Percentiles rank a stretch among this genome's conserved stretches.
These are phyloP conservation scores for Pluvianellus socialis DNA, from an alignment of 2,113 vertebrate genomes.

Conservation along the genomic window DNA sequence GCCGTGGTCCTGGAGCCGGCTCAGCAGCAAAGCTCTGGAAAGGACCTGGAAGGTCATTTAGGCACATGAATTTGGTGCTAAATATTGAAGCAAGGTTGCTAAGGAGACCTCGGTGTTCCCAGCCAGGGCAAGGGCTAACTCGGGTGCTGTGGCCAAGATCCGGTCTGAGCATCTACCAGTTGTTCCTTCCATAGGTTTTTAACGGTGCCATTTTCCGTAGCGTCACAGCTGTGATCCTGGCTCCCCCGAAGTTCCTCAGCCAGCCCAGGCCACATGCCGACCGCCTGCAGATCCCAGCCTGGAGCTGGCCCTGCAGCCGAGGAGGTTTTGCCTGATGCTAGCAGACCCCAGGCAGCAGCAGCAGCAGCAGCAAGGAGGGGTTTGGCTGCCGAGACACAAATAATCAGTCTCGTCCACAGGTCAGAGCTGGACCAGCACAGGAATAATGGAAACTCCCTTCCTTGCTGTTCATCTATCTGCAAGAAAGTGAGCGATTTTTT, in stretches of 20 bases:
- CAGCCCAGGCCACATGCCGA: background rate
- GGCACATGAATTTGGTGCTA: background rate
- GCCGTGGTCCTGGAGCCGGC: background rate
- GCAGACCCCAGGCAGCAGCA: background rate
- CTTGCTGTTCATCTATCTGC: background rate
- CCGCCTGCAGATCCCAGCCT: background rate
- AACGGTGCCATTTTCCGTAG: background rate
- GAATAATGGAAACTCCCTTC: background rate
- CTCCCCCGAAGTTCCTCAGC: background rate
- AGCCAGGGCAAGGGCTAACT: background rate
- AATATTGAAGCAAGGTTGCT: conserved; percentile 44
- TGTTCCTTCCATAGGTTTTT: background rate
- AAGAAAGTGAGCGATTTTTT: background rate
- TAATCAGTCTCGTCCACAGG: background rate
- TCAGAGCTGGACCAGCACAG: fast-evolving
- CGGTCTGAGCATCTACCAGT: background rate
- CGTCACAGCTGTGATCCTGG: background rate
- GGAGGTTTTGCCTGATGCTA: background rate
- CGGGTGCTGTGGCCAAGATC: background rate
- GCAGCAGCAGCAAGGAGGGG: background rate
- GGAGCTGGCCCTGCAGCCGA: background rate
- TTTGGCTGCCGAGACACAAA: background rate
- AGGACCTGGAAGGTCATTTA: background rate
- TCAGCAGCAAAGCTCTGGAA: background rate
- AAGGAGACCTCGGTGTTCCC: background rate